Conservation (phyloP, 2,888 invertebrate genomes). For the Villa cingulata region DNA sequence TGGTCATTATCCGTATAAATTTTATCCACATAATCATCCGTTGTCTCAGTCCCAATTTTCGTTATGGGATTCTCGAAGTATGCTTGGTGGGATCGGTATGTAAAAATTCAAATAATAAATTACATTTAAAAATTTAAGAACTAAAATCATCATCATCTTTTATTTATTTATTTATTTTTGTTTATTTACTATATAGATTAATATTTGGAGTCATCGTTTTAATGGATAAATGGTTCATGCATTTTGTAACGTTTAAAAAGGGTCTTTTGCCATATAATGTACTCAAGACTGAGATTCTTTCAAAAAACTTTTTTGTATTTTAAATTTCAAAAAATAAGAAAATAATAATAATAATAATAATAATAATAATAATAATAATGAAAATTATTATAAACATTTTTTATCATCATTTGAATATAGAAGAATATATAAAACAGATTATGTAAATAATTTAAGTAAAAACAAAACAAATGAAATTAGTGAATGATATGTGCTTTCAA, state of each 20-base stretch:
- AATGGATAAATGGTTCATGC: background rate
- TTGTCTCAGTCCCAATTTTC: constrained; percentile 33
- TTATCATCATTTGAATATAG: too few species aligned
- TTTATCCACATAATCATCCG: constrained; percentile 32
- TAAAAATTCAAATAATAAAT: background rate
- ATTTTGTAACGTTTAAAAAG: constrained; percentile 13
- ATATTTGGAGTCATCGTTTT: background rate
- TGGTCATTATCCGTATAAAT: constrained; percentile 29
- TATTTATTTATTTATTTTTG: background rate
- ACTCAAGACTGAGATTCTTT: background rate
- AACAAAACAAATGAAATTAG: too few species aligned
- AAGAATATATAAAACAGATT: too few species aligned
- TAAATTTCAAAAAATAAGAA: background rate
- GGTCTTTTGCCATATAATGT: background rate
- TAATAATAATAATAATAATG: too few species aligned
- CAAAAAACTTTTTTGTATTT: too few species aligned
- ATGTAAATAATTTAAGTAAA: too few species aligned
- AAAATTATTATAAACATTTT: too few species aligned
- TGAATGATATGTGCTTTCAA: too few species aligned
- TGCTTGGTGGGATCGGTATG: constrained; percentile 32
- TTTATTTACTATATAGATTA: background rate
- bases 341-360: too few species aligned
- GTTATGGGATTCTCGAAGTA: constrained; percentile 33
- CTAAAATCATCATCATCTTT: background rate
- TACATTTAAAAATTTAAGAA: background rate